Conservation (phyloP, 37 sponge, comb jelly and placozoan species). For the Geodia barretti region DNA sequence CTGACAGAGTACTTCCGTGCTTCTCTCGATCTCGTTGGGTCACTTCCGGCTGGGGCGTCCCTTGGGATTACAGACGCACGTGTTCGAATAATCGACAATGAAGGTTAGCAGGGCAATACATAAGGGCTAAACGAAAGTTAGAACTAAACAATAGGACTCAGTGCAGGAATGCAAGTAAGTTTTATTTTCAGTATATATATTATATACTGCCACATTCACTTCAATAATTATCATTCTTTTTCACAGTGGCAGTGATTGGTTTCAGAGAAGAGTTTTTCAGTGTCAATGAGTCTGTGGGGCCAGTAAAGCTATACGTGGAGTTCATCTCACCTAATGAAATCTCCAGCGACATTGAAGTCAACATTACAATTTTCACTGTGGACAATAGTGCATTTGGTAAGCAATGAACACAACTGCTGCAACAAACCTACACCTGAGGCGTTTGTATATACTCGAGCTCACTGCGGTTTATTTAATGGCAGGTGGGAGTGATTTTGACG, state of each 20-base stretch:
- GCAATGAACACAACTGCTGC: too few relatives aligned
- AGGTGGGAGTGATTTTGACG: background rate
- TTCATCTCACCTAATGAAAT: background rate
- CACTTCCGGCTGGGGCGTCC: background rate
- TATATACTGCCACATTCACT: too few relatives aligned
- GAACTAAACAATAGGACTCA: too few relatives aligned
- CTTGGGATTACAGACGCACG: background rate
- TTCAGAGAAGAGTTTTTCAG: background rate
- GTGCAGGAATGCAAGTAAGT: too few relatives aligned
- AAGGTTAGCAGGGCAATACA: background rate
- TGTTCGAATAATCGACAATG: background rate
- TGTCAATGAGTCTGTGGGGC: background rate
- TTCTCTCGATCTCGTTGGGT: background rate
- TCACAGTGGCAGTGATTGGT: background rate
- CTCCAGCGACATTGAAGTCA: background rate
- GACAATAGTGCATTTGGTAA: background rate
- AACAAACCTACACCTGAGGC: too few relatives aligned
- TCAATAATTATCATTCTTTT: too few relatives aligned
- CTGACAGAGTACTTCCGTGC: background rate
- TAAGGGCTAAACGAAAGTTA: too few relatives aligned
- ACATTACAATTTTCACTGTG: background rate
- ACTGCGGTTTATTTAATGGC: too few relatives aligned
- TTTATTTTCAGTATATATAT: too few relatives aligned
- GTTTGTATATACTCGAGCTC: too few relatives aligned
- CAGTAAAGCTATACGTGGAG: background rate